Conservation (phyloP, 2,113 vertebrate genomes). For the Haemorhous mexicanus region DNA sequence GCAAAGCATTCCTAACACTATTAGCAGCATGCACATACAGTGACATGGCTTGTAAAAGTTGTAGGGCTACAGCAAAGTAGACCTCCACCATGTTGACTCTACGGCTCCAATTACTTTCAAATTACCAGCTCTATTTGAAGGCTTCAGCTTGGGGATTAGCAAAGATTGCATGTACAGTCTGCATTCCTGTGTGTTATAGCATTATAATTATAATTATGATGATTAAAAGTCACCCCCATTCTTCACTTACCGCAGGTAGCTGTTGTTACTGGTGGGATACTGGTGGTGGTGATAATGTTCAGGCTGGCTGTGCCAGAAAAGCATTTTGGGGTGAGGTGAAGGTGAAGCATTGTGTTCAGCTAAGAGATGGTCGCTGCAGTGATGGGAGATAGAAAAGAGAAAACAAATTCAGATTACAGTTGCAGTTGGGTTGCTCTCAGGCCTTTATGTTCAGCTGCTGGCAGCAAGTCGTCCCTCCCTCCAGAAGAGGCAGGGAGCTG, state of each 20-base stretch:
- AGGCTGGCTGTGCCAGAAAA: conserved; percentile 79
- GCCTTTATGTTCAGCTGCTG: neutral
- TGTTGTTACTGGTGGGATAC: conserved; percentile 50
- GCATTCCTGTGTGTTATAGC: neutral
- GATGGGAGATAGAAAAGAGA: neutral
- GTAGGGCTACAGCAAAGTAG: neutral
- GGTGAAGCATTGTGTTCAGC: conserved; percentile 40
- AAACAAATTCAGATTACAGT: neutral
- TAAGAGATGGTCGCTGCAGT: conserved; percentile 46
- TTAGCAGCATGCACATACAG: accelerated
- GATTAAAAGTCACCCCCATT: neutral
- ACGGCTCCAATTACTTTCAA: neutral
- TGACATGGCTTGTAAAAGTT: neutral
- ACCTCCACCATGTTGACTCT: neutral
- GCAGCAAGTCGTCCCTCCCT: neutral
- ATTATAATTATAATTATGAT: too few relatives aligned
- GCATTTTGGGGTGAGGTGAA: conserved; percentile 68
- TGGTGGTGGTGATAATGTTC: conserved; percentile 72
- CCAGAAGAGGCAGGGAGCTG: neutral
- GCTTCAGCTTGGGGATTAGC: neutral
- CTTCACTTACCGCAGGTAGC: conserved; percentile 69
- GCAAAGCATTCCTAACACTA: neutral
- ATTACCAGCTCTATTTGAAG: neutral
- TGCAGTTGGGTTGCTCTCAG: neutral
- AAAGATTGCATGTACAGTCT: neutral